These are phyloP conservation scores for Peromyscus attwateri DNA, from an alignment of 2,797 vertebrate genomes.

Conservation along the genomic window DNA sequence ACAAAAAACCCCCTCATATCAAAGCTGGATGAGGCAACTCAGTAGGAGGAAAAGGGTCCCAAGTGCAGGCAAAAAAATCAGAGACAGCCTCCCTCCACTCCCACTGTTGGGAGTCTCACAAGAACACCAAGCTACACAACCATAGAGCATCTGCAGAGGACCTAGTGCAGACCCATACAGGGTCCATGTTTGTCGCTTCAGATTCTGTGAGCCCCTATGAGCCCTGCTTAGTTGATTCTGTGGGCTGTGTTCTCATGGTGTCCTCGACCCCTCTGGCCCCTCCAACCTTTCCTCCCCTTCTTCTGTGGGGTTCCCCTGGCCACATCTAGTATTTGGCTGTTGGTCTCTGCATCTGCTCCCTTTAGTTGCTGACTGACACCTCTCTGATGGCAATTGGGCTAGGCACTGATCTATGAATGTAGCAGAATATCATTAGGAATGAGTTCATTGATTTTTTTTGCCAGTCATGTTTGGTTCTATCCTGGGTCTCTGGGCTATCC, in stretches of 20 bases:
- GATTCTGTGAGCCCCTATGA: background rate
- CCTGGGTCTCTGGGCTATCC: too few species aligned
- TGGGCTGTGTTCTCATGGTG: background rate
- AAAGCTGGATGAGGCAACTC: background rate
- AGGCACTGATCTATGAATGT: too few species aligned
- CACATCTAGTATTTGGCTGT: background rate
- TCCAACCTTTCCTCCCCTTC: background rate
- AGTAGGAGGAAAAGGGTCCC: background rate
- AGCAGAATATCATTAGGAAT: too few species aligned
- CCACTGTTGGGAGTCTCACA: background rate
- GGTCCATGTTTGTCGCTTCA: too few species aligned
- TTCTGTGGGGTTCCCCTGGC: background rate
- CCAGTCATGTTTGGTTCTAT: too few species aligned
- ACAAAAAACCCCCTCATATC: background rate
- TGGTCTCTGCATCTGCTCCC: background rate
- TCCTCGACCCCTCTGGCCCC: background rate
- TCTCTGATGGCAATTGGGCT: background rate
- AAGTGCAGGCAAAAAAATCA: background rate
- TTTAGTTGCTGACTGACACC: background rate
- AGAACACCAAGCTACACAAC: background rate
- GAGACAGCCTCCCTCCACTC: background rate
- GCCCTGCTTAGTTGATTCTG: background rate
- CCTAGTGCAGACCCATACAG: too few species aligned
- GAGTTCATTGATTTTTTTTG: too few species aligned
- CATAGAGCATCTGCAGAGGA: background rate